Evolutionary conservation across 2,113 vertebrate species (phyloP), one percentile per base, ranked within the genome.

Genomic region (Beaufortia kweichowensis): DNA sequence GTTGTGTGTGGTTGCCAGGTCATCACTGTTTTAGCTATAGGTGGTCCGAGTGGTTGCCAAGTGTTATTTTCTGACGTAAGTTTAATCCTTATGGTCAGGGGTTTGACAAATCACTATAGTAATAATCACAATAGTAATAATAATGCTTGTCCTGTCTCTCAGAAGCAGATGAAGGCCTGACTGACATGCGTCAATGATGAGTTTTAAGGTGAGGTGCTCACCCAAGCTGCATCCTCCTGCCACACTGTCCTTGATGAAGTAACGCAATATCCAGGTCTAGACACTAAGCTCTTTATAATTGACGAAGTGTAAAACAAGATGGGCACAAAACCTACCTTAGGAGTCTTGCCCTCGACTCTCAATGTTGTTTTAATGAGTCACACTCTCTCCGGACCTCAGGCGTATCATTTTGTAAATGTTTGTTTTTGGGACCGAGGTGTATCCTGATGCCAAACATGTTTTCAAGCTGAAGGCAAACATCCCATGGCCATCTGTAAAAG

Each of bases 231-330:
- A 53, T 71, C 46, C 57, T 70, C 31, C 50, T 79, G 55, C 77
- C 71, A 71, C 75, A 31, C 61, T 74, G 84, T 41, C 86, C 84
- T 74, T 74, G 73, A 79, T 41, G 78, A 19, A 75, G 84, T 79
- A 76, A 70, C 60, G 71, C 66, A 81, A 75, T 86, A 82, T 65
- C 83, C 28, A 87, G 80, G 88, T 89, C 91, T 85, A 89, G 90
- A 91, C 90, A 70, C 80, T 71, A 61, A 74, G 69, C 79, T 79
- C 78, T 92, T 82, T 88, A 92, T 91, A 89, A 93, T 91, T 92
- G 84, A 92, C 87, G 82, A 90, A 86, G 82, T 91, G 90, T 89
- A 91, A 92, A 91, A 88, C 85, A 90, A 89, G 87, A 88, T 87
- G 84, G 76, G 82, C 21, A 87, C 85, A 79, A 83, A 72, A 80